These are phyloP conservation scores for Drosophila albomicans DNA, from an alignment of 1,140 invertebrate species.

Conservation along the genomic window DNA sequence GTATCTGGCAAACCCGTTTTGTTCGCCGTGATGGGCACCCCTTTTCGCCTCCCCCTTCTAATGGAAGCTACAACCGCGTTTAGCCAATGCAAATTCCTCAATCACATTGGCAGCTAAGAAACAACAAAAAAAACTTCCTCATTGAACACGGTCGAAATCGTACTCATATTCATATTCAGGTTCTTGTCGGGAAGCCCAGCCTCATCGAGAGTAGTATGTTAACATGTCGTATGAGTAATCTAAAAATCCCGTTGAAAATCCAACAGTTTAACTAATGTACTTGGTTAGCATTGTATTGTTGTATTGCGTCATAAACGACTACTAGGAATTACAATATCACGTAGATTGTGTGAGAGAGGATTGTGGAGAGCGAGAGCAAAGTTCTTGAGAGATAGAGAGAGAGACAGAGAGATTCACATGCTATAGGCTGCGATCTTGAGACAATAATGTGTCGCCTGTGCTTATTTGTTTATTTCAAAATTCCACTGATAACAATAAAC, in stretches of 20 bases:
- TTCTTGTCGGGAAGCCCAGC: constrained; percentile 32
- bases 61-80: not conserved
- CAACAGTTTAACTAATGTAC: constrained; percentile 20
- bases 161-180: constrained; percentile 10
- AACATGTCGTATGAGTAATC: constrained; percentile 19
- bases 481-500: constrained; percentile 34
- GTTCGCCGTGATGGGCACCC: not conserved
- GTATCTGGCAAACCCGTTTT: constrained; percentile 34
- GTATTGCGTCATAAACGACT: constrained; percentile 26
- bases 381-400: not conserved
- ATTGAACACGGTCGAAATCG: constrained; percentile 8
- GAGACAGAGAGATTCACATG: not conserved
- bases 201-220: not conserved
- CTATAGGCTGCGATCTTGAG: constrained; percentile 6
- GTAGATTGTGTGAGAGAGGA: not conserved
- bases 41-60: constrained; percentile 5
- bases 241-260: constrained; percentile 38
- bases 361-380: not conserved
- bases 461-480: constrained; percentile 23
- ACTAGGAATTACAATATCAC: not conserved
- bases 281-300: not conserved
- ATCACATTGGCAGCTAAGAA: not conserved
- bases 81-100: constrained; percentile 40
- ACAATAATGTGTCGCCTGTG: not conserved
- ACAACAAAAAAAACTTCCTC: constrained; percentile 35